Evolutionary conservation across 2,113 vertebrate species (phyloP).

Genomic region (Epinephelus lanceolatus): DNA sequence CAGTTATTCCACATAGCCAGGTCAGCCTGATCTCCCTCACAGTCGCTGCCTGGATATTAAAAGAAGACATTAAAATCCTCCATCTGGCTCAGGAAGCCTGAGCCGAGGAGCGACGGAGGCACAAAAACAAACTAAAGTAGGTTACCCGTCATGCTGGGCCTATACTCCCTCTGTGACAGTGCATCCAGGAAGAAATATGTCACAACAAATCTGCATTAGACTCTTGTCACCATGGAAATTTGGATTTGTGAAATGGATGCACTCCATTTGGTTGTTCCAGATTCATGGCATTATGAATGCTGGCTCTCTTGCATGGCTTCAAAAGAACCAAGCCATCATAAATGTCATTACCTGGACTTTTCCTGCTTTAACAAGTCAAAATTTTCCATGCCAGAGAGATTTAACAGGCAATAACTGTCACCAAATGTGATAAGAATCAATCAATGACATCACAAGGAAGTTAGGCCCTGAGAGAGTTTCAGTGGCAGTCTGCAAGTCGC

Average conservation of each 20-base stretch:
- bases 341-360: constrained; percentile 32
- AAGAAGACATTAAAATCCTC: constrained; percentile 44
- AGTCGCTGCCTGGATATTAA: constrained; percentile 39
- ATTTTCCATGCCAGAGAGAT: not conserved
- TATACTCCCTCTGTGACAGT: constrained; percentile 23
- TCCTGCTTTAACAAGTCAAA: constrained; percentile 12
- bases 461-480: not conserved
- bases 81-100: constrained; percentile 26
- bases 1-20: constrained; percentile 51
- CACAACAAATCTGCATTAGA: constrained; percentile 45
- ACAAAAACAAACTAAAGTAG: constrained; percentile 43
- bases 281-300: not conserved
- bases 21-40: constrained; percentile 43
- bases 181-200: constrained; percentile 44
- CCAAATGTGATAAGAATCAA: constrained; percentile 8
- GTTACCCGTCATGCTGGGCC: constrained; percentile 41
- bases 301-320: constrained; percentile 10
- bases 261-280: constrained; percentile 33
- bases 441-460: constrained; percentile 8
- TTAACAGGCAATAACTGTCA: constrained; percentile 18
- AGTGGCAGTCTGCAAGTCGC: constrained; percentile 27
- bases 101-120: constrained; percentile 14
- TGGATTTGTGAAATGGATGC: constrained; percentile 24
- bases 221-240: not conserved
- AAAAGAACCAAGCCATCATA: constrained; percentile 6